Conservation (phyloP, 1,140 invertebrate species). For the Pachypeltis micranthus region DNA sequence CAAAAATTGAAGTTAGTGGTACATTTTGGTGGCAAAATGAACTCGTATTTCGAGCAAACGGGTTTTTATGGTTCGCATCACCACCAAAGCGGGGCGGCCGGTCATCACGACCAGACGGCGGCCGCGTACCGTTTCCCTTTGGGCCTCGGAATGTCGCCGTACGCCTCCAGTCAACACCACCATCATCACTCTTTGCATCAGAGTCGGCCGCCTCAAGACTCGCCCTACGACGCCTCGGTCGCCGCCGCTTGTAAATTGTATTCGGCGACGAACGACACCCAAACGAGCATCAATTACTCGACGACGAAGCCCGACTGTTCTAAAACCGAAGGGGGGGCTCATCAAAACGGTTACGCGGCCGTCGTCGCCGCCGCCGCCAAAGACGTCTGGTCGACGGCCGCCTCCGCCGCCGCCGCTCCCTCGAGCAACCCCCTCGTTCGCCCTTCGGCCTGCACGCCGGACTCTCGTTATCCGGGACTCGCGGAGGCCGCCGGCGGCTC, state of each 20-base stretch:
- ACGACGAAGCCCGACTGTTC: slow-evolving; percentile 31
- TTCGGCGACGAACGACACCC: slow-evolving; percentile 47
- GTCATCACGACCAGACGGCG: slow-evolving; percentile 50
- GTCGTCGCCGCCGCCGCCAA: slow-evolving; percentile 49
- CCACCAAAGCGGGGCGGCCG: slow-evolving; percentile 52
- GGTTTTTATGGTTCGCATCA: slow-evolving; percentile 83
- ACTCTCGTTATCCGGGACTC: slow-evolving; percentile 48
- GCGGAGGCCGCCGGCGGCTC: slow-evolving; percentile 51
- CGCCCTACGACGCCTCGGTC: slow-evolving; percentile 76
- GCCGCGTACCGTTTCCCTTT: slow-evolving; percentile 67
- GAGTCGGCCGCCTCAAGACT: slow-evolving; percentile 68
- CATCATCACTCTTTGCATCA: slow-evolving; percentile 66
- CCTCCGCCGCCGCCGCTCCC: slow-evolving; percentile 38
- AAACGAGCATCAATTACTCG: slow-evolving; percentile 45
- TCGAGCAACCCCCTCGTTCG: slow-evolving; percentile 38
- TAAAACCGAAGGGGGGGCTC: slow-evolving; percentile 37
- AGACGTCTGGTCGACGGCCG: slow-evolving; percentile 47
- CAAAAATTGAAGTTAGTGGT: too few relatives aligned
- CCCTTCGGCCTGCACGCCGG: slow-evolving; percentile 75
- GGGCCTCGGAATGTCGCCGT: slow-evolving; percentile 70
- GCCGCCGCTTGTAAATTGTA: slow-evolving; percentile 74
- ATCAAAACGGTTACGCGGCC: slow-evolving; percentile 54
- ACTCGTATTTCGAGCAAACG: slow-evolving; percentile 89
- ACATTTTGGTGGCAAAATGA: too few relatives aligned
- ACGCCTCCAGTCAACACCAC: slow-evolving; percentile 58